Evolutionary conservation across 2,113 vertebrate species (phyloP).

Genomic region (Elephantulus edwardii): DNA sequence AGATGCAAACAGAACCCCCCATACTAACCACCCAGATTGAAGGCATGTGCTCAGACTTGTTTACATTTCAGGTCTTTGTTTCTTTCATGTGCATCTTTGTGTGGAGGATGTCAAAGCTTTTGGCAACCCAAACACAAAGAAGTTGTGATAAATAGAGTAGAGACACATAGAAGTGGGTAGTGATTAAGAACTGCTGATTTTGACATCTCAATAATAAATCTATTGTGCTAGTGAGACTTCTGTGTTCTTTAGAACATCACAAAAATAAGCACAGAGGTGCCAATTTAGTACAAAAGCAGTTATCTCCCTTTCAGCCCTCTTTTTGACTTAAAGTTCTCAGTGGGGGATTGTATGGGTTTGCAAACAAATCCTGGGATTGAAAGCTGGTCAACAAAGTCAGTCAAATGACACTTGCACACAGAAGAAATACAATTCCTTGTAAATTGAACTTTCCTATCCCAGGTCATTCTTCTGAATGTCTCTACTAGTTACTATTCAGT

Average conservation of each 20-base stretch:
- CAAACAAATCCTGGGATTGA: constrained; percentile 62
- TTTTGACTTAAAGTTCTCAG: constrained; percentile 49
- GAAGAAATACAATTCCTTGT: constrained; percentile 70
- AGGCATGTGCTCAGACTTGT: background rate
- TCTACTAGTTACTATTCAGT: constrained; percentile 44
- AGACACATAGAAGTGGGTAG: constrained; percentile 11
- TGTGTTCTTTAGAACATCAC: constrained; percentile 69
- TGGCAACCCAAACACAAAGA: constrained; percentile 41
- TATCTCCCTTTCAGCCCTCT: constrained; percentile 50
- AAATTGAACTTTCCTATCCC: constrained; percentile 70
- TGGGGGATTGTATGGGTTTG: constrained; percentile 57
- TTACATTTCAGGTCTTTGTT: constrained; percentile 50
- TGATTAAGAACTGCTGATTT: constrained; percentile 74
- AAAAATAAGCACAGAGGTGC: constrained; percentile 74
- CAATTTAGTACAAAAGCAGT: constrained; percentile 70
- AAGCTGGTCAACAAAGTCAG: constrained; percentile 49
- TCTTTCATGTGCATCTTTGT: constrained; percentile 64
- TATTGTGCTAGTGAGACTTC: constrained; percentile 73
- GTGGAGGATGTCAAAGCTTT: constrained; percentile 56
- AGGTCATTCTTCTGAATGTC: constrained; percentile 65
- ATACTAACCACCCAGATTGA: background rate
- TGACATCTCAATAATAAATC: constrained; percentile 82
- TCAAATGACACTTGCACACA: constrained; percentile 50
- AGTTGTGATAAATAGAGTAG: constrained; percentile 40
- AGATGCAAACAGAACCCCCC: background rate